These are phyloP conservation scores for Aleiodes sp. DNA, from an alignment of 1,140 invertebrate genomes.

Conservation along the genomic window DNA sequence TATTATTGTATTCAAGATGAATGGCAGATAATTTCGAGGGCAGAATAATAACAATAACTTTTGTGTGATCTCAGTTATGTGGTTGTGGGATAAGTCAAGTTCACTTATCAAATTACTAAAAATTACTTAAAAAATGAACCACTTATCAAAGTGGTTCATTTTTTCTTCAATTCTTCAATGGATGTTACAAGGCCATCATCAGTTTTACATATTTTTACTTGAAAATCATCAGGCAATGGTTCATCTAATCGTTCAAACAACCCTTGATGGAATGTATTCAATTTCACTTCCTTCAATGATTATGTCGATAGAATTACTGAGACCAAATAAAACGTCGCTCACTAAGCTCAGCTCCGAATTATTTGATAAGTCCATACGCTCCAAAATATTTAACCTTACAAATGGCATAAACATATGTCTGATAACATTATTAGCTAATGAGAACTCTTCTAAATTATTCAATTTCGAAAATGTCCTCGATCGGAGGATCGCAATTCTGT, in stretches of 20 bases:
- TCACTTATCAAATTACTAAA: slow-evolving; percentile 26
- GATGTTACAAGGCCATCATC: slow-evolving; percentile 34
- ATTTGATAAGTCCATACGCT: slow-evolving; percentile 41
- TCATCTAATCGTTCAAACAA: slow-evolving; percentile 30
- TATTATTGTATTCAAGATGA: slow-evolving; percentile 35
- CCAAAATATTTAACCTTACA: slow-evolving; percentile 45
- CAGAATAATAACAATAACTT: slow-evolving; percentile 47
- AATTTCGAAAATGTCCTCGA: slow-evolving; percentile 47
- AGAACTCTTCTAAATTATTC: slow-evolving; percentile 38
- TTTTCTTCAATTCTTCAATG: slow-evolving; percentile 34
- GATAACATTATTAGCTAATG: slow-evolving; percentile 43
- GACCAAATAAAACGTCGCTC: slow-evolving; percentile 40
- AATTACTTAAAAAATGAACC: too few relatives aligned
- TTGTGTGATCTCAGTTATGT: slow-evolving; percentile 45
- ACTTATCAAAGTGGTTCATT: slow-evolving; percentile 29
- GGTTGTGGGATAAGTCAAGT: slow-evolving; percentile 42
- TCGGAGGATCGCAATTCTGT: slow-evolving; percentile 40
- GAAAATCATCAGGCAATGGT: slow-evolving; percentile 8
- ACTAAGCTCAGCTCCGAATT: slow-evolving; percentile 40
- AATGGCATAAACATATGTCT: slow-evolving; percentile 28
- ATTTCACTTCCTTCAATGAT: slow-evolving; percentile 38
- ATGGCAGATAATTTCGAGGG: slow-evolving; percentile 39
- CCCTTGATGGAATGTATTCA: slow-evolving; percentile 42
- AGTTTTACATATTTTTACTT: slow-evolving; percentile 42
- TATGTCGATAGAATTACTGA: slow-evolving; percentile 37